Evolutionary conservation across 2,888 invertebrate species (phyloP), one percentile per base, ranked within the genome.

Genomic region (Habroteleia sp.): DNA sequence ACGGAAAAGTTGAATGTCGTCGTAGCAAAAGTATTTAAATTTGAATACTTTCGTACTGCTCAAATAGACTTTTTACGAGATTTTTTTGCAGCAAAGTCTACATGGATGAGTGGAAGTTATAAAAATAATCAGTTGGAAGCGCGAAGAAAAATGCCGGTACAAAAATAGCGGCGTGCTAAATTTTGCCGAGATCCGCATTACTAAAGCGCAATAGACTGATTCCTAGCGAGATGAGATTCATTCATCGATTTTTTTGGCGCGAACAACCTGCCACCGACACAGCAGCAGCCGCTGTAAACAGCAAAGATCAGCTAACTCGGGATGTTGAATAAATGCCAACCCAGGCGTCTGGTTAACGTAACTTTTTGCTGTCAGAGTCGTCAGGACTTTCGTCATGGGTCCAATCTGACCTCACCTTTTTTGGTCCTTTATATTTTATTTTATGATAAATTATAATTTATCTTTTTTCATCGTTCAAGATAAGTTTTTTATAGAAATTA

Each of bases 181-280:
- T 60, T 69, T 60, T 13, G 27, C 42, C 11, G 8, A 17, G 58
- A 58, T 58, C 33, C 54, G 56, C 58, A 60, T 54, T 72, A 56
- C 42, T 58, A 20, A 48, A 56, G 56, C 72, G 77, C 76, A 77
- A 80, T 79, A 74, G 74, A 71, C 79, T 77, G 77, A 80, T 81
- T 81, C 81, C 74, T 76, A 77, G 65, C 74, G 79, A 81, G 52
- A 73, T 65, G 73, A 73, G 81, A 80, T 85, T 85, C 85, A 85
- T 85, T 85, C 85, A 85, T 83, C 80, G 81, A 80, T 84, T 85
- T 86, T 85, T 85, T 76, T 54, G 54, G 52, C 16, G 8, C 54
- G 23, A 58, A 71, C 35, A 74, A 74, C 74, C 74, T 77, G 74
- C 71, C 63, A 46, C 62, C 37, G 66, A 48, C 44, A 65, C 65